These are phyloP conservation scores for Euphonia xanthogaster DNA, from an alignment of 2,797 vertebrate species.

Conservation along the genomic window DNA sequence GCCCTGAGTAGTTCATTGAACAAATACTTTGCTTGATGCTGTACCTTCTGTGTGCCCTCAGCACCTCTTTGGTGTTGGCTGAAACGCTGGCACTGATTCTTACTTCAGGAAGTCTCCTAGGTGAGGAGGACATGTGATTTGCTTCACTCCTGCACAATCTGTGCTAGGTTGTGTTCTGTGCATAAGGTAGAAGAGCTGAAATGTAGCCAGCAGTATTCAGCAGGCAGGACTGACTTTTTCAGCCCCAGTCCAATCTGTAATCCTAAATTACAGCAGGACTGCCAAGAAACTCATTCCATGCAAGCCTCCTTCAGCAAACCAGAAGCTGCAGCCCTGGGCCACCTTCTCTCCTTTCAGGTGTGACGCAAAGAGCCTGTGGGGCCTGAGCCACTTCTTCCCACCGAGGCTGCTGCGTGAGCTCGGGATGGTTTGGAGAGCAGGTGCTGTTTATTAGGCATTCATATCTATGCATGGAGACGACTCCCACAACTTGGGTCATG, in stretches of 20 bases:
- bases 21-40: not conserved
- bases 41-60: not conserved
- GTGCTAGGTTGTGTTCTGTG: not conserved
- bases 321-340: not conserved
- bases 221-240: not conserved
- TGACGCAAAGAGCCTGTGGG: accelerated
- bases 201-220: not conserved
- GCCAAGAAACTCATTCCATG: not conserved
- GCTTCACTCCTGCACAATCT: not conserved
- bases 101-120: not conserved
- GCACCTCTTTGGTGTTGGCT: not conserved
- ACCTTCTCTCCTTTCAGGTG: not conserved
- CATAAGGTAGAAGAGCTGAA: accelerated
- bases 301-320: accelerated
- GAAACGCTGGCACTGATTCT: not conserved
- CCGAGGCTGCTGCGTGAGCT: not conserved
- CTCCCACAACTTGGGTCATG: not conserved
- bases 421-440: not conserved
- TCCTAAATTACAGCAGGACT: not conserved
- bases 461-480: not conserved
- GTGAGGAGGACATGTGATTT: not conserved
- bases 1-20: not conserved
- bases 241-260: not conserved
- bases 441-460: not conserved
- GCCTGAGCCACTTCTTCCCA: accelerated